These are phyloP conservation scores for Ligdia adustata DNA, from an alignment of 2,888 invertebrate genomes.

Conservation along the genomic window DNA sequence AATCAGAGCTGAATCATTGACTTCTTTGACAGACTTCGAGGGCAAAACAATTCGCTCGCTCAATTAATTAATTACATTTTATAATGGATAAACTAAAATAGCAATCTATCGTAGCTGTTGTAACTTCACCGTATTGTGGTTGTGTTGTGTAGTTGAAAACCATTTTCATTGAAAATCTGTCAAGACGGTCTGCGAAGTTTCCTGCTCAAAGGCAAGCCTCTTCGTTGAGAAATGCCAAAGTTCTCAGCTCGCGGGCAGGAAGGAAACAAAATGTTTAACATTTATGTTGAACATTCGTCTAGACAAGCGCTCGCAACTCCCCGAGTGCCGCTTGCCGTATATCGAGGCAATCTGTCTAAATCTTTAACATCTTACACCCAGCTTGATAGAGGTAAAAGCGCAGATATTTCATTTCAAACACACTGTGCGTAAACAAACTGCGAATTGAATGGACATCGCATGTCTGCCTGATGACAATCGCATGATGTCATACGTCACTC, in stretches of 20 bases:
- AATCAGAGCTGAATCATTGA: no score
- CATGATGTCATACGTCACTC: not conserved
- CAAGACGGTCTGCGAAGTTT: slow-evolving; percentile 56
- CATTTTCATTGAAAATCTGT: slow-evolving; percentile 18
- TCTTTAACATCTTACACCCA: slow-evolving; percentile 17
- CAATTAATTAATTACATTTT: no score
- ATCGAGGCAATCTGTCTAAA: slow-evolving; percentile 20
- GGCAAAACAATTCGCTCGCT: no score
- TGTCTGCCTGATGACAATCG: slow-evolving; percentile 2
- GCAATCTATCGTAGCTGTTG: no score
- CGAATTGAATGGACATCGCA: slow-evolving; percentile 8
- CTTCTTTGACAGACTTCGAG: no score
- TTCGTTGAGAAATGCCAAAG: slow-evolving; percentile 13
- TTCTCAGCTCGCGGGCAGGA: slow-evolving; percentile 27
- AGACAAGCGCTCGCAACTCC: slow-evolving; percentile 47
- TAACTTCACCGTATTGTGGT: no score
- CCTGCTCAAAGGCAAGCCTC: slow-evolving; percentile 43
- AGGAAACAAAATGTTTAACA: slow-evolving; percentile 51
- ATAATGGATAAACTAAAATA: no score
- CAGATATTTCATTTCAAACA: slow-evolving; percentile 7
- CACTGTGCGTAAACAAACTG: slow-evolving; percentile 4
- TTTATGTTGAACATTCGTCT: slow-evolving; percentile 59
- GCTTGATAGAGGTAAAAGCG: slow-evolving; percentile 9
- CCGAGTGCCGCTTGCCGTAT: slow-evolving; percentile 13
- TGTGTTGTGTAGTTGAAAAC: not conserved